These are phyloP conservation scores for Phallusia fumigata DNA, from an alignment of 23 tunicate genomes.

Conservation along the genomic window DNA sequence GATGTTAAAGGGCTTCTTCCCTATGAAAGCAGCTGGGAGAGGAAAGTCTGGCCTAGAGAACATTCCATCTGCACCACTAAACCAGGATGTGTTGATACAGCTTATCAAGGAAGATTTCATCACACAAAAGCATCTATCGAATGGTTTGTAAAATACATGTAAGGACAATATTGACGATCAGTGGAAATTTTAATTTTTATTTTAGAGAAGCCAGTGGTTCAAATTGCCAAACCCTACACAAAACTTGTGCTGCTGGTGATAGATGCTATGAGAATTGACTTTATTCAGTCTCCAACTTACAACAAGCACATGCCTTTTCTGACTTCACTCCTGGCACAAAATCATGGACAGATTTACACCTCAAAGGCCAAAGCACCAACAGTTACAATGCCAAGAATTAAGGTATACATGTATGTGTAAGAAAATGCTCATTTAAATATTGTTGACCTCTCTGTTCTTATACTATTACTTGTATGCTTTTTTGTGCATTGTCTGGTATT, in stretches of 20 bases:
- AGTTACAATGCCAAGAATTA: slow-evolving; percentile 86
- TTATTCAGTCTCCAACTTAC: slow-evolving; percentile 27
- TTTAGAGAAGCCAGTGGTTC: neutral
- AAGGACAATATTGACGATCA: no score
- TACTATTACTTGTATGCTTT: no score
- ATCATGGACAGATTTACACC: slow-evolving; percentile 33
- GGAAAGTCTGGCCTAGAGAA: slow-evolving; percentile 9
- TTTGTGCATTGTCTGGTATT: no score
- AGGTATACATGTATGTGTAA: no score
- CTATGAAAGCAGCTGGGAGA: slow-evolving; percentile 46
- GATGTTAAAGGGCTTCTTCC: slow-evolving; percentile 82
- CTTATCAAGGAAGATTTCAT: slow-evolving; percentile 52
- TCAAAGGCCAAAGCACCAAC: slow-evolving; percentile 85
- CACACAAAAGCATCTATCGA: neutral
- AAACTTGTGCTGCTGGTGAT: slow-evolving; percentile 70
- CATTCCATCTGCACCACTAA: slow-evolving; percentile 54
- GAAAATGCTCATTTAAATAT: no score
- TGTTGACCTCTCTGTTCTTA: no score
- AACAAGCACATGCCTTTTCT: slow-evolving; percentile 60
- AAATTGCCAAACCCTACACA: slow-evolving; percentile 17
- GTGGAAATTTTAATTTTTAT: no score
- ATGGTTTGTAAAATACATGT: neutral
- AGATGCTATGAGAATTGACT: slow-evolving; percentile 83
- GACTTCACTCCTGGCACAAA: slow-evolving; percentile 12
- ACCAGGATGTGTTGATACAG: slow-evolving; percentile 16